Conservation (phyloP, 2,888 invertebrate species). For the Trachelus troglodyta region DNA sequence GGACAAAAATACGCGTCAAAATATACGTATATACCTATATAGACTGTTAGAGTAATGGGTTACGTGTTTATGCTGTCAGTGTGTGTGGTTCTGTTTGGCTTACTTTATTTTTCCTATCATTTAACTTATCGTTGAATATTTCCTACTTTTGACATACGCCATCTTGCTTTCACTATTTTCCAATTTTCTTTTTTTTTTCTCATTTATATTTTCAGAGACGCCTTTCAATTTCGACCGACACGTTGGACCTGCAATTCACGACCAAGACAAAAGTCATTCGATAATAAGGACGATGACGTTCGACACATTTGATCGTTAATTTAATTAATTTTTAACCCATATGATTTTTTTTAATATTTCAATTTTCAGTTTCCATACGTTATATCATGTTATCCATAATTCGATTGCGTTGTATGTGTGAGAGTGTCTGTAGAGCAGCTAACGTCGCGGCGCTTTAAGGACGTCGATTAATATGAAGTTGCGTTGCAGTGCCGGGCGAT, state of each 20-base stretch:
- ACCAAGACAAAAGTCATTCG: background rate
- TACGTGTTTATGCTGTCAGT: slow-evolving; percentile 32
- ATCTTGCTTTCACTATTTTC: slow-evolving; percentile 17
- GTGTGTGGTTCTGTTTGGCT: slow-evolving; percentile 37
- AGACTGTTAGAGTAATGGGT: slow-evolving; percentile 26
- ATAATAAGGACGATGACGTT: background rate
- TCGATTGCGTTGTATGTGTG: slow-evolving; percentile 60
- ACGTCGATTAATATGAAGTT: slow-evolving; percentile 47
- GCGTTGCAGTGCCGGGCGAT: slow-evolving; percentile 93
- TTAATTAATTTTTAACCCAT: background rate
- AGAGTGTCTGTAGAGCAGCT: slow-evolving; percentile 53
- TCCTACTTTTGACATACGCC: background rate
- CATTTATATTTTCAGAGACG: slow-evolving; percentile 7
- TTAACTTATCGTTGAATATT: background rate
- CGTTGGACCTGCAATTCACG: background rate
- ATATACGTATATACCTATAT: background rate
- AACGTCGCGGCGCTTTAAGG: slow-evolving; percentile 22
- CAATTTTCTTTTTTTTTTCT: slow-evolving; percentile 24
- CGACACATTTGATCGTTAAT: background rate
- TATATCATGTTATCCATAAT: background rate
- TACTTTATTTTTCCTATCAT: slow-evolving; percentile 33
- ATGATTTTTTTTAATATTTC: background rate
- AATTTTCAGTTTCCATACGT: slow-evolving; percentile 8
- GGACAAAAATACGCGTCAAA: background rate
- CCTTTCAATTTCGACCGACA: background rate